Conservation (phyloP, 2,797 vertebrate species). For the Menidia menidia region DNA sequence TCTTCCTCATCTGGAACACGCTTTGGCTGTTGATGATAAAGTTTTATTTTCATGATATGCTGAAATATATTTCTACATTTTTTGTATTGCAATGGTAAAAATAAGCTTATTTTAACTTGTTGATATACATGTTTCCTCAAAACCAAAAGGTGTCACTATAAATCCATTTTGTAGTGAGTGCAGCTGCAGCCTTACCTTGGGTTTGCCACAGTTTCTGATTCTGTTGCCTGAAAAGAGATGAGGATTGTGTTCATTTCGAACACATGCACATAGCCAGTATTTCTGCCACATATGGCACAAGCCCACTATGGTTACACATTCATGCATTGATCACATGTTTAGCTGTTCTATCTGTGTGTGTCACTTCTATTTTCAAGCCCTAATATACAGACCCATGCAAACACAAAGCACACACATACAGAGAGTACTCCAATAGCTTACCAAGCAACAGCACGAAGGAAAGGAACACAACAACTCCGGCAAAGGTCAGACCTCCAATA, state of each 20-base stretch:
- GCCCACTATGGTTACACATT: background rate
- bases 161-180: background rate
- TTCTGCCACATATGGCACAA: conserved; percentile 9
- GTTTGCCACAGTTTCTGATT: conserved; percentile 71
- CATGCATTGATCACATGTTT: background rate
- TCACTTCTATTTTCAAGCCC: conserved; percentile 12
- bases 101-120: background rate
- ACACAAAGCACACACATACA: conserved; percentile 2
- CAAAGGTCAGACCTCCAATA: conserved; percentile 77
- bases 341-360: background rate
- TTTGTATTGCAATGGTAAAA: background rate
- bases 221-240: conserved; percentile 71
- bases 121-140: background rate
- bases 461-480: conserved; percentile 77
- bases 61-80: background rate
- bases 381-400: background rate
- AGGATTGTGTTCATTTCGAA: background rate
- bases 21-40: conserved; percentile 48
- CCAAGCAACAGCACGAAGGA: conserved; percentile 80
- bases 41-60: background rate
- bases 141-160: conserved; percentile 56
- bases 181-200: conserved; percentile 58
- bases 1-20: conserved; percentile 34
- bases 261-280: background rate
- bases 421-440: conserved; percentile 46